phyloP scores from a whole-genome alignment of 2,113 vertebrate species.

The Trogon melanurus region DNA sequence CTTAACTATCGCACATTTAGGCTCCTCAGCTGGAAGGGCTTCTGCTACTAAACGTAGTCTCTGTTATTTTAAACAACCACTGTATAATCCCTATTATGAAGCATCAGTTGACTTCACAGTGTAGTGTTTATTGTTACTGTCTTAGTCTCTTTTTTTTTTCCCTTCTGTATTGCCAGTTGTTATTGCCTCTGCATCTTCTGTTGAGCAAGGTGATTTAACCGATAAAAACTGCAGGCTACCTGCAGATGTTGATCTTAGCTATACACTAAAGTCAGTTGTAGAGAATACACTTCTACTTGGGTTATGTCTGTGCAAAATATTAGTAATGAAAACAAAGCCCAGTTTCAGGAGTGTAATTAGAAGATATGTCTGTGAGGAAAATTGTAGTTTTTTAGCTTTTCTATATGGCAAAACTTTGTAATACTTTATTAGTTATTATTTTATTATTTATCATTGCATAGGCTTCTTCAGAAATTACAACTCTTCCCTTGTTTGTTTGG shows the following conservation, averaged over 20 bases:
- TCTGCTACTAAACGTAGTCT: not conserved
- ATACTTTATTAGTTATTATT: not conserved
- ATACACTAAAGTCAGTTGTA: not conserved
- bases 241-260: not conserved
- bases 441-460: not conserved
- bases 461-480: not conserved
- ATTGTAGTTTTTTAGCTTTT: not conserved
- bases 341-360: not conserved
- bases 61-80: not conserved
- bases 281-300: not conserved
- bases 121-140: not conserved
- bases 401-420: not conserved
- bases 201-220: not conserved
- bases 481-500: not conserved
- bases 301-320: not conserved
- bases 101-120: not conserved
- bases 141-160: not conserved
- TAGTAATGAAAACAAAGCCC: not conserved
- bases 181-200: not conserved
- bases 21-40: not conserved
- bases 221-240: not conserved
- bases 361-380: not conserved
- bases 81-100: not conserved
- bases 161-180: not conserved
- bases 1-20: not conserved